Evolutionary conservation across 2,113 vertebrate species (phyloP).

Genomic region (Entomyzon cyanotis): DNA sequence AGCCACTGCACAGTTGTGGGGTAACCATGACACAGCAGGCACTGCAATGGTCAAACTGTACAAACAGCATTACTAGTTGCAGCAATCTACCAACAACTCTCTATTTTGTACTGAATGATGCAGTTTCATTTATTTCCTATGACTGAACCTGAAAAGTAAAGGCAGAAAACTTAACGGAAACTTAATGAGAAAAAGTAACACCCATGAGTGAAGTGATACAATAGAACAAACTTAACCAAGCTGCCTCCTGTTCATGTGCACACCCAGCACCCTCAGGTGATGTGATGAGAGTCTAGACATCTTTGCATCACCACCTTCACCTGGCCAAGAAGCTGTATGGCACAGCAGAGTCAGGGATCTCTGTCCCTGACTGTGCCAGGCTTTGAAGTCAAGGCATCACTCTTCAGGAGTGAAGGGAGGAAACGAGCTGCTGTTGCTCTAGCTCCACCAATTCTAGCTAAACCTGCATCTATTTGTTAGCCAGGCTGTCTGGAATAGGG

Average conservation of each 20-base stretch:
- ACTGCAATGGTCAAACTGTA: background rate
- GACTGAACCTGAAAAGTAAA: background rate
- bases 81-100: background rate
- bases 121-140: background rate
- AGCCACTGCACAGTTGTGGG: accelerated
- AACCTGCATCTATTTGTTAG: background rate
- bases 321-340: background rate
- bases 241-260: background rate
- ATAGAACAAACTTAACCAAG: background rate
- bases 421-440: background rate
- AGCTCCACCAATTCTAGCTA: background rate
- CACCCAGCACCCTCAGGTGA: accelerated
- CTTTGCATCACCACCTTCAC: background rate
- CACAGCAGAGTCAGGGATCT: too few species aligned
- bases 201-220: background rate
- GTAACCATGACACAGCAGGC: background rate
- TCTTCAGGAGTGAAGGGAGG: background rate
- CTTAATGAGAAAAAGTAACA: background rate
- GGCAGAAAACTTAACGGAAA: background rate
- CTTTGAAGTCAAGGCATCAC: background rate
- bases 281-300: background rate
- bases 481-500: background rate
- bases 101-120: background rate
- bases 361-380: background rate
- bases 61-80: background rate